phyloP scores from a whole-genome alignment of 2,113 vertebrate genomes.

The Tyto alba region DNA sequence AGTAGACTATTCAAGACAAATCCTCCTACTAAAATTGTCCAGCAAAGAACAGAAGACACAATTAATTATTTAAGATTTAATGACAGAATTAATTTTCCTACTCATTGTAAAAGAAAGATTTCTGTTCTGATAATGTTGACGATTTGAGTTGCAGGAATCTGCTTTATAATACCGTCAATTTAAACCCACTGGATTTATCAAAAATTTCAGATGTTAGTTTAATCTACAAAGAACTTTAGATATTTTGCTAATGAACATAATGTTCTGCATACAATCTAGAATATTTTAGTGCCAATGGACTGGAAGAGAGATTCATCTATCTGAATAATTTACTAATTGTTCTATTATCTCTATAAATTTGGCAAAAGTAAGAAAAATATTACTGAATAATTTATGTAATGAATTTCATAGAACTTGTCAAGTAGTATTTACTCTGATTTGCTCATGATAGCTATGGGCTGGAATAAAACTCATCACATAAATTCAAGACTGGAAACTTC shows the following conservation, averaged over 20 bases:
- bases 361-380: constrained; percentile 7
- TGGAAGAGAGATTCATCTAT: background rate
- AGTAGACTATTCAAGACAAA: background rate
- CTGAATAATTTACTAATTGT: constrained; percentile 15
- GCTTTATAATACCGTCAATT: background rate
- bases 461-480: background rate
- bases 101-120: background rate
- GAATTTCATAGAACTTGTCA: background rate
- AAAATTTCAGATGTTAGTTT: background rate
- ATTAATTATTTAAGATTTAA: background rate
- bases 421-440: background rate
- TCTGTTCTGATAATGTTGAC: background rate
- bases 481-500: background rate
- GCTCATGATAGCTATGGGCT: background rate
- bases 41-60: background rate
- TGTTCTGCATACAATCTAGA: background rate
- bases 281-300: background rate
- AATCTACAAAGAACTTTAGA: background rate
- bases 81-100: background rate
- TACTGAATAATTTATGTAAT: background rate
- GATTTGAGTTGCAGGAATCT: background rate
- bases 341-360: background rate
- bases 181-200: background rate
- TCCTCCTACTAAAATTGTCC: background rate
- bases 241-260: background rate